Base-by-base conservation (phyloP, 2,113 vertebrate genomes). In the Hippocampus barbouri region DNA sequence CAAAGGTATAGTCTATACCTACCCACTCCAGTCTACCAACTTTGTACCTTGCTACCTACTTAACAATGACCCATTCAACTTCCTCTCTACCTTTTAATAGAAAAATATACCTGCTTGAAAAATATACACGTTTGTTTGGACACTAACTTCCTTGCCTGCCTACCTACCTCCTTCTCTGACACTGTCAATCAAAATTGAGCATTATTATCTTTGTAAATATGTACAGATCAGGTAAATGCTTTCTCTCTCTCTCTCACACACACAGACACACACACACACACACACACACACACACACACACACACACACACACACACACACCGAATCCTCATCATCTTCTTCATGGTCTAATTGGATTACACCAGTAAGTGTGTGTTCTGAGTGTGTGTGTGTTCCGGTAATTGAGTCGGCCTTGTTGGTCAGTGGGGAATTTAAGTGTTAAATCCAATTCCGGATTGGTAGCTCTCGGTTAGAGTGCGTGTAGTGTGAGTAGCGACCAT, bases 381-480 rank as follows among this genome's bases (percentile, higher is more conserved):
- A 59, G 71, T 67, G 76, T 72, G 49, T 79, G 80, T 73, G 84
- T 82, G 84, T 75, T 79, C 77, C 84, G 79, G 88, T 89, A 92
- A 91, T 82, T 89, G 89, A 91, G 86, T 91, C 89, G 89, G 90
- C 83, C 85, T 72, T 78, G 78, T 79, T 82, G 91, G 87, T 90
- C 92, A 91, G 80, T 59, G 68, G 92, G 91, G 91, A 92, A 88
- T 90, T 86, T 75, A 79, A 88, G 89, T 88, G 89, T 90, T 93
- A 90, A 92, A 93, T 93, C 92, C 88, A 92, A 91, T 93, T 91
- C 87, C 75, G 87, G 90, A 83, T 91, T 85, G 90, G 90, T 90
- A 81, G 90, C 87, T 87, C 72, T 90, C 69, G 72, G 88, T 66
- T 66, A 82, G 81, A 79, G 90, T 74, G 88, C 76, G 85, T 76